Base-by-base conservation (phyloP, 2,888 invertebrate species). In the Notodonta ziczac region DNA sequence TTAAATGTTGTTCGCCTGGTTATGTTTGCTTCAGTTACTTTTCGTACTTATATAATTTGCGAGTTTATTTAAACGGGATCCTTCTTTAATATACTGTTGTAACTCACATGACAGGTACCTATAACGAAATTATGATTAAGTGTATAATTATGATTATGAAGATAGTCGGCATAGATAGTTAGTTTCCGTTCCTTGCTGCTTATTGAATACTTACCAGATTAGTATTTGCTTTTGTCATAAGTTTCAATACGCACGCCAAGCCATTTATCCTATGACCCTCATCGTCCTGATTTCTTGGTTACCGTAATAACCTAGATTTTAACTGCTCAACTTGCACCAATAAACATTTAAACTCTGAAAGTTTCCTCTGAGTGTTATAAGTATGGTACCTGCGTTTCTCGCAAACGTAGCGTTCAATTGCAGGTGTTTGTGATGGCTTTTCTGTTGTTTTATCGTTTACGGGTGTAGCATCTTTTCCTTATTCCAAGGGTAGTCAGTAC, bases 1-100 rank as follows among this genome's bases (percentile, higher is more conserved):
- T 16, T 54, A 54, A 54, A 54, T 54, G 39, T 54, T 53, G 52
- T 54, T 54, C 54, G 54, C n/a, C 24, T 39, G 54, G 39, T 54
- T 54, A 13, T 54, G 39, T 54, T 54, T 14, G 39, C 39, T 39
- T 54, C 54, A 39, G 54, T 54, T 39, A 39, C 32, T 39, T 14
- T 52, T 50, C 14, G 50, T 46, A 24, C 24, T 24, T 24, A n/a
- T 46, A 46, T n/a, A 5, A 46, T 46, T 4, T 46, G n/a, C 5
- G 46, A 46, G 46, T 46, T 46, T n/a, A n/a, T 46, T 46, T 46
- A n/a, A 46, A 46, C 46, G 9, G 10, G 6, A 10, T 44, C 12
- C 12, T 12, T 44, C 12, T 9, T 44, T 44, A 12, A 44, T 12
- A 44, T 24, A 24, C 24, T 2, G 24, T 40, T 40, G 40, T 2